phyloP scores from a whole-genome alignment of 2,888 invertebrate species.

The Drosophila peninsularis region DNA sequence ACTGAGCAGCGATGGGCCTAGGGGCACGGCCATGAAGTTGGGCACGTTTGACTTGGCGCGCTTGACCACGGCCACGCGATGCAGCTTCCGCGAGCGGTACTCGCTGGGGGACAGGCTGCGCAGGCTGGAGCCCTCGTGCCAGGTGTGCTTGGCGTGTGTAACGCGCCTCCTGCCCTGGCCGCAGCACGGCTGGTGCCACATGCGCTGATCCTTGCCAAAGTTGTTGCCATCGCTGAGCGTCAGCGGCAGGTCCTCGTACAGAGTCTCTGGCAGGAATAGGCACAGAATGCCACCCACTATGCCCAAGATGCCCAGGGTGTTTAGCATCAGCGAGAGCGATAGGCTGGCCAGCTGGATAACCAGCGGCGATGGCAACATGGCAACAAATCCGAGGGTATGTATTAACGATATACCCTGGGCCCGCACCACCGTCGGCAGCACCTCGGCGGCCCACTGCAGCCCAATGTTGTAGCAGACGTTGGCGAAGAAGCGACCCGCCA shows the following conservation, averaged over 20 bases:
- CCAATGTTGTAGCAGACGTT: conserved; percentile 96
- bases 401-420: conserved; percentile 94
- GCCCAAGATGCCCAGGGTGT: conserved; percentile 88
- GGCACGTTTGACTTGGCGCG: neutral
- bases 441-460: conserved; percentile 94
- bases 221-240: conserved; percentile 93
- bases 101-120: conserved; percentile 58
- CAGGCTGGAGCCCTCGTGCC: conserved; percentile 64
- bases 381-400: conserved; percentile 94
- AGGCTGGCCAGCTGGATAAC: conserved; percentile 92
- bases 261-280: conserved; percentile 93
- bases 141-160: neutral
- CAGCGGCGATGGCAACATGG: conserved; percentile 92
- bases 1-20: conserved; percentile 2
- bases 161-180: conserved; percentile 86
- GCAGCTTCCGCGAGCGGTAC: conserved; percentile 52
- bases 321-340: conserved; percentile 63
- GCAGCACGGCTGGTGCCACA: conserved; percentile 92
- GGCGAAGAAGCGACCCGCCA: conserved; percentile 93
- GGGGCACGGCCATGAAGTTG: neutral
- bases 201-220: conserved; percentile 91
- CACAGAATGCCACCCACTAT: conserved; percentile 90
- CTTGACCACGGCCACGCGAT: conserved; percentile 40
- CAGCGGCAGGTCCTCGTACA: conserved; percentile 93
- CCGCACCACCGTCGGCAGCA: conserved; percentile 93